Evolutionary conservation across 2,888 invertebrate genomes (phyloP).

Genomic region (Strigamia maritima): DNA sequence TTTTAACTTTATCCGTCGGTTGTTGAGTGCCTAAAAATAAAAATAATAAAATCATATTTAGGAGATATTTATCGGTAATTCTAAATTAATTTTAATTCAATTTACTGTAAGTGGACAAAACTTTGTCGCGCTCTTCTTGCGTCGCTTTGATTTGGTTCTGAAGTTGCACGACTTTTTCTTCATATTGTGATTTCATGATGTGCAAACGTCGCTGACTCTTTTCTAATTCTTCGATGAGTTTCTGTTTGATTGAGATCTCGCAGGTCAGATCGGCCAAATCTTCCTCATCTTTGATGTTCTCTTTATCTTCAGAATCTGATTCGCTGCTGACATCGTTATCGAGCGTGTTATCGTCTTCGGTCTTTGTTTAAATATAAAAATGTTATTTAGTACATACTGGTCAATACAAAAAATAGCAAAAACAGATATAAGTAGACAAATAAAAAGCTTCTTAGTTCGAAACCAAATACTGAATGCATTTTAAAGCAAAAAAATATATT

Average conservation of each 20-base stretch:
- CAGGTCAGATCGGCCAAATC: conserved; percentile 85
- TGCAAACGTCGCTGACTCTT: conserved; percentile 79
- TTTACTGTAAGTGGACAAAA: conserved; percentile 58
- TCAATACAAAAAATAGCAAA: too few species aligned
- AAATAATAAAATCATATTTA: conserved; percentile 10
- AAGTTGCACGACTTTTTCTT: conserved; percentile 79
- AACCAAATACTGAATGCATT: too few species aligned
- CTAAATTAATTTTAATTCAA: background rate
- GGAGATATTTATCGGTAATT: background rate
- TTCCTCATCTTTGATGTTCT: conserved; percentile 53
- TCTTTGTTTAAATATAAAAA: background rate
- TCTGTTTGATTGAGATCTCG: conserved; percentile 91
- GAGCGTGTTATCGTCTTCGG: background rate
- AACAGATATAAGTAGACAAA: too few species aligned
- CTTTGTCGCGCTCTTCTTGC: conserved; percentile 85
- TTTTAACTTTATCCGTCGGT: conserved; percentile 60
- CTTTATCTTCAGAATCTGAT: conserved; percentile 49
- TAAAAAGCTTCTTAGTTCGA: background rate
- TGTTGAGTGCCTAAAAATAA: conserved; percentile 40
- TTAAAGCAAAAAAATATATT: too few species aligned
- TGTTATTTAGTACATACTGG: background rate
- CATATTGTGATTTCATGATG: conserved; percentile 83
- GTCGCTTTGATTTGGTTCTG: conserved; percentile 82
- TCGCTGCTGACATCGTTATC: conserved; percentile 42
- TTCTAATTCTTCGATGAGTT: conserved; percentile 90